A percentile compares a stretch with the other conserved stretches of the same genome.
phyloP scores from a whole-genome alignment of 2,113 vertebrate species.

The Forbesichthys papilliferus region DNA sequence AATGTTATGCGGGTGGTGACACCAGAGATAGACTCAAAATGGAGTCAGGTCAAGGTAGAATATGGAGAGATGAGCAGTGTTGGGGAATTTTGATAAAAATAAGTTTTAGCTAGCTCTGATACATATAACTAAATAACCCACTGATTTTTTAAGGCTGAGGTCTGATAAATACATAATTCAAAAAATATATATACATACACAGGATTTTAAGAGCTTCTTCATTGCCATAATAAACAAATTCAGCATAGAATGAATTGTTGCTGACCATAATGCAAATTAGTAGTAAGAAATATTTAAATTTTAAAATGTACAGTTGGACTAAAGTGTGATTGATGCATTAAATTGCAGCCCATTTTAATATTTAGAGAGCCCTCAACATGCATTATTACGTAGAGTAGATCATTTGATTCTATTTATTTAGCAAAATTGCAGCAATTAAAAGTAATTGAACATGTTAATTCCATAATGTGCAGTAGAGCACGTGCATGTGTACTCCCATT shows the following conservation, averaged over 20 bases:
- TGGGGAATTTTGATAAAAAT: slow-evolving; percentile 9
- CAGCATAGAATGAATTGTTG: slow-evolving; percentile 2
- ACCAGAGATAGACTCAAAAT: slow-evolving; percentile 53
- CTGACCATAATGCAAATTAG: neutral
- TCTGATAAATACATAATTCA: slow-evolving; percentile 17
- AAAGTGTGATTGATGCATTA: neutral
- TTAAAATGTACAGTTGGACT: neutral
- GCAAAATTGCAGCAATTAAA: neutral
- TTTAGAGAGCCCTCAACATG: neutral
- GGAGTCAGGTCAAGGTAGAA: slow-evolving; percentile 49
- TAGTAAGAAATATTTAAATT: neutral
- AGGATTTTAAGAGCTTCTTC: slow-evolving; percentile 9
- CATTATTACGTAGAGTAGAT: too few species aligned
- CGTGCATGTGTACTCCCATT: too few species aligned
- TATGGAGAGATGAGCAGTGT: slow-evolving; percentile 49
- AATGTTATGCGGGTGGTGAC: slow-evolving; percentile 67
- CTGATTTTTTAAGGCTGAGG: slow-evolving; percentile 20
- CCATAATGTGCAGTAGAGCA: slow-evolving; percentile 16
- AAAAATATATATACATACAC: neutral
- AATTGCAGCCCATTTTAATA: neutral
- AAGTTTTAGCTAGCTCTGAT: neutral
- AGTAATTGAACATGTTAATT: neutral
- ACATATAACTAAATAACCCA: neutral
- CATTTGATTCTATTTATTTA: too few species aligned
- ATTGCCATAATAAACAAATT: slow-evolving; percentile 25